phyloP scores from a whole-genome alignment of 2,888 invertebrate genomes.

The Hemaris fuciformis region DNA sequence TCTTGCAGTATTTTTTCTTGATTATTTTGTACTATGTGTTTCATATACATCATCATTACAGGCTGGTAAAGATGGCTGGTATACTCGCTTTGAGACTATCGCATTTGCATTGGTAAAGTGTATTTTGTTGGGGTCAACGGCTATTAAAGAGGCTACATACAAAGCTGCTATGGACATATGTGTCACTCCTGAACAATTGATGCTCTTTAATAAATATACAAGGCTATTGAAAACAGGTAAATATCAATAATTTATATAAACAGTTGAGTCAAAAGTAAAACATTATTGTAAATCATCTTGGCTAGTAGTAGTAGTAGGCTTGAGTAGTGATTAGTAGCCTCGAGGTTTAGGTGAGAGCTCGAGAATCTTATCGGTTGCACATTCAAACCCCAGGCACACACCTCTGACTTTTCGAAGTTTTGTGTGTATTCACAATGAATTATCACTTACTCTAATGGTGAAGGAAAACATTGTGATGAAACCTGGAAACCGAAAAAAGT shows the following conservation, averaged over 20 bases:
- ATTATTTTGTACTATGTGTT: not conserved
- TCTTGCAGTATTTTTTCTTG: not conserved
- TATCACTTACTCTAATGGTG: no score
- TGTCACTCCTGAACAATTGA: constrained; percentile 83
- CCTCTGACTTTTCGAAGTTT: no score
- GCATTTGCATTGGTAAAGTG: constrained; percentile 85
- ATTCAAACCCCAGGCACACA: no score
- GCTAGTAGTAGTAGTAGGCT: no score
- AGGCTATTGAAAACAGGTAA: constrained; percentile 74
- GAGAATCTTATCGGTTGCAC: no score
- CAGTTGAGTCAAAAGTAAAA: no score
- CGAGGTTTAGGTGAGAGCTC: no score
- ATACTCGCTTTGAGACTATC: constrained; percentile 80
- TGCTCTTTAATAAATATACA: constrained; percentile 83
- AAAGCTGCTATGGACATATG: constrained; percentile 79
- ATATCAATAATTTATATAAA: constrained; percentile 1
- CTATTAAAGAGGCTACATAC: constrained; percentile 79
- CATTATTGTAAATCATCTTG: not conserved
- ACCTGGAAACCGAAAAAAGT: no score
- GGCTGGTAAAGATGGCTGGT: constrained; percentile 75
- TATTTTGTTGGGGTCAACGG: constrained; percentile 56
- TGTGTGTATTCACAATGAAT: no score
- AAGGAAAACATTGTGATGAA: no score
- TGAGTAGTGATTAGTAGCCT: no score
- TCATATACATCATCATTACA: constrained; percentile 35